Base-by-base conservation (phyloP, 2,797 vertebrate species). In the Bufotes viridis region DNA sequence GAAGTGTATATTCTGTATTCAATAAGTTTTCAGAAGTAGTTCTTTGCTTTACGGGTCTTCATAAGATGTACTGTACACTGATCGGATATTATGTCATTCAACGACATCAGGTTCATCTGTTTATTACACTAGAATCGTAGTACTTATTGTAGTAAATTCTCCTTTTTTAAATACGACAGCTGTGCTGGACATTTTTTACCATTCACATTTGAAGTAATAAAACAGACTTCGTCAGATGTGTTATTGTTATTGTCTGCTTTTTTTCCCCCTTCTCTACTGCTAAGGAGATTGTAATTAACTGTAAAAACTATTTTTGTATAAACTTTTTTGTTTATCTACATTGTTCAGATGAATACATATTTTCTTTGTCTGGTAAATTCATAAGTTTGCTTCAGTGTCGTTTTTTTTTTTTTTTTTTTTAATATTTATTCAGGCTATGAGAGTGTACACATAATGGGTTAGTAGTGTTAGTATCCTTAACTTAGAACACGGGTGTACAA, bases 171-270 rank as follows among this genome's bases (percentile, higher is more conserved):
- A 96, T 95, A 94, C 95, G 96, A 96, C 96, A 97, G 96, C 96
- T 97, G 95, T 96, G 96, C 97, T 96, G 96, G 95, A 93, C 92
- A 95, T 94, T 96, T 97, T 97, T 95, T 96, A 96, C 94, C 94
- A 96, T 97, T 97, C 95, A 96, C 96, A 95, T 94, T 96, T 96
- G 95, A 95, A 94, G 93, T 96, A 96, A 96, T 94, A 96, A 96
- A 96, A 97, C 95, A 95, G 94, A 92, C 93, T 94, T 96, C 94
- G 94, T 94, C 94, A 95, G 94, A 93, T 93, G 90, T 84, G 24
- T 85, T 97, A 97, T 95, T 93, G 93, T 92, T 93, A 94, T 92
- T 92, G 92, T 86, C 92, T 89, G 51, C 20, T 20, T 42, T 42
- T 72, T 42, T 24, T 67, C 13, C 70, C 87, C 42, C 49, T 76